Percentiles rank a stretch among this genome's conserved stretches.
Evolutionary conservation across 2,888 invertebrate genomes (phyloP).

Genomic region (Standfussiana lucernea): DNA sequence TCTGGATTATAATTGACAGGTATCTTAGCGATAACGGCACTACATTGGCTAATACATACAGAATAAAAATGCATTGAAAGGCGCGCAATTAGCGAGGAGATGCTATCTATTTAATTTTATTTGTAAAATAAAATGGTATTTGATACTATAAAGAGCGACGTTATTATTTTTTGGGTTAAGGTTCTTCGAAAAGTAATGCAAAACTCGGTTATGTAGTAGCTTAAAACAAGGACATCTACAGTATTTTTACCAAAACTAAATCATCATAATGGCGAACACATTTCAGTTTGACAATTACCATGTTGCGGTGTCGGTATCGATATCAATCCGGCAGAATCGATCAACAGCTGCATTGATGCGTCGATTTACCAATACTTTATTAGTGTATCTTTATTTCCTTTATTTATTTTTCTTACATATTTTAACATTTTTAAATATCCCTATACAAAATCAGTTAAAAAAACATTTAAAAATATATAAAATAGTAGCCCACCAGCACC

Average conservation of each 20-base stretch:
- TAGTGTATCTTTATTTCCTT: slow-evolving; percentile 28
- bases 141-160: slow-evolving; percentile 13
- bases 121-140: slow-evolving; percentile 45
- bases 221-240: neutral
- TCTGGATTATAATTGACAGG: slow-evolving; percentile 68
- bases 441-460: too few species aligned
- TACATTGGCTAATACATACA: slow-evolving; percentile 50
- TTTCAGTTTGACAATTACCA: neutral
- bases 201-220: neutral
- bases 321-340: slow-evolving; percentile 23
- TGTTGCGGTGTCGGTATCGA: slow-evolving; percentile 35
- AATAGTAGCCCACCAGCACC: too few species aligned
- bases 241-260: slow-evolving; percentile 1
- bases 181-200: slow-evolving; percentile 14
- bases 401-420: too few species aligned
- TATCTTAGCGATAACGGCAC: slow-evolving; percentile 59
- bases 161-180: slow-evolving; percentile 50
- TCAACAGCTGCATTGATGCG: slow-evolving; percentile 27
- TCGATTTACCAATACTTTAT: slow-evolving; percentile 50
- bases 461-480: too few species aligned
- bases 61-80: slow-evolving; percentile 54
- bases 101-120: slow-evolving; percentile 60
- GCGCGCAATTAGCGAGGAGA: slow-evolving; percentile 51
- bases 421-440: too few species aligned
- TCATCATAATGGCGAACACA: neutral